These are phyloP conservation scores for Sepiola atlantica DNA, from an alignment of 2,888 invertebrate species.

Conservation along the genomic window DNA sequence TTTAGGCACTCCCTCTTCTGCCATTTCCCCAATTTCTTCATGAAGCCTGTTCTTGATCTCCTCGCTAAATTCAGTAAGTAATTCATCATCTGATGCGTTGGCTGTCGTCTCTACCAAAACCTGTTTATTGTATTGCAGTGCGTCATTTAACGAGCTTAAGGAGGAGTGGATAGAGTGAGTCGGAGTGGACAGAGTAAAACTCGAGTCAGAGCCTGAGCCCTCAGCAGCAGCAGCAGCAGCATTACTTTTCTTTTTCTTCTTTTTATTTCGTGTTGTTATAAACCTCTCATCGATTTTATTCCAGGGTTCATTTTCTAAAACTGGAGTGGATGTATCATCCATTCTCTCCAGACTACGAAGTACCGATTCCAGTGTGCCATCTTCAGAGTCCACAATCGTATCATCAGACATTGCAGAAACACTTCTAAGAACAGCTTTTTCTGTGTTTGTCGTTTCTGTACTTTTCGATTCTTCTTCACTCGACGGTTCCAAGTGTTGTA, in stretches of 20 bases:
- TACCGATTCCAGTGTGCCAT: conserved; percentile 57
- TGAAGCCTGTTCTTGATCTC: neutral
- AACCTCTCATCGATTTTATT: conserved; percentile 63
- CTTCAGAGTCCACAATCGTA: conserved; percentile 55
- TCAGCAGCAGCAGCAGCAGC: conserved; percentile 51
- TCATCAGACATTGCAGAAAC: conserved; percentile 56
- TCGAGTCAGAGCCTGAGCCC: conserved; percentile 61
- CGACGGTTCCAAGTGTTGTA: neutral
- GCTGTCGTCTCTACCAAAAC: conserved; percentile 49
- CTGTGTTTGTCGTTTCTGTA: conserved; percentile 53
- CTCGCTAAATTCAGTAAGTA: conserved; percentile 24
- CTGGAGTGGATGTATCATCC: conserved; percentile 52
- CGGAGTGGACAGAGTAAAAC: conserved; percentile 67
- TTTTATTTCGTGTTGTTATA: conserved; percentile 59
- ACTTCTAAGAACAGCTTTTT: conserved; percentile 58
- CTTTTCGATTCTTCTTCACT: conserved; percentile 45
- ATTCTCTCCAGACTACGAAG: conserved; percentile 59
- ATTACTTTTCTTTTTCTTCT: conserved; percentile 50
- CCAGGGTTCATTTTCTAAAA: conserved; percentile 14
- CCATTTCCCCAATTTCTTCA: neutral
- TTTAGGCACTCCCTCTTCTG: neutral
- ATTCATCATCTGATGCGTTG: conserved; percentile 37
- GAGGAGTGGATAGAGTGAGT: conserved; percentile 64
- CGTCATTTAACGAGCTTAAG: conserved; percentile 61
- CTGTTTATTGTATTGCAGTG: conserved; percentile 58